phyloP scores from a whole-genome alignment of 1,140 invertebrate genomes.

The Adoxophyes honmai region DNA sequence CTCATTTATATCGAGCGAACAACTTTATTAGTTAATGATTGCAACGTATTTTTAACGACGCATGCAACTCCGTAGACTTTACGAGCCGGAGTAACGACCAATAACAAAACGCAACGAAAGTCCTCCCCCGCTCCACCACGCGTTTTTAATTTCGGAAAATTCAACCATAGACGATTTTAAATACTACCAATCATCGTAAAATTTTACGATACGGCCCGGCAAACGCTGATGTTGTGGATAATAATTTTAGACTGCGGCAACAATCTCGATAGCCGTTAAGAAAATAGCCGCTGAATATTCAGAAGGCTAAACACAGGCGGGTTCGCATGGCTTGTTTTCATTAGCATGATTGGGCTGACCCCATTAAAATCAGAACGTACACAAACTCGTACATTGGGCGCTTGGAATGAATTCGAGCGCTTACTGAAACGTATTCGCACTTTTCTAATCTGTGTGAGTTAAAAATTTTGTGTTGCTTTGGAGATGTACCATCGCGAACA shows the following conservation, averaged over 20 bases:
- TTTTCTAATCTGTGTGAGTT: conserved; percentile 11
- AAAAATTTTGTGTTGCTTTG: too few relatives aligned
- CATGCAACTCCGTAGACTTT: not conserved
- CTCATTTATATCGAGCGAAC: not conserved
- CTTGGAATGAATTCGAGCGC: conserved; percentile 19
- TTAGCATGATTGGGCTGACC: conserved; percentile 67
- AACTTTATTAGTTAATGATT: not conserved
- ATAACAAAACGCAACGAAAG: conserved; percentile 3
- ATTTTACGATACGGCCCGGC: conserved; percentile 23
- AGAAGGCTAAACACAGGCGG: conserved; percentile 48
- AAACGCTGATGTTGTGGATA: conserved; percentile 18
- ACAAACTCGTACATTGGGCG: conserved; percentile 22
- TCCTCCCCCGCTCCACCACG: not conserved
- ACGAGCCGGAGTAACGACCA: not conserved
- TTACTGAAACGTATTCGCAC: conserved; percentile 15
- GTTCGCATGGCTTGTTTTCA: conserved; percentile 63
- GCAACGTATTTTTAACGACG: conserved; percentile 7
- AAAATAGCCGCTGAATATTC: conserved; percentile 68
- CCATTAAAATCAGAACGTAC: conserved; percentile 48
- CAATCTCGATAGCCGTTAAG: conserved; percentile 59
- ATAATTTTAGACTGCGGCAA: conserved; percentile 48
- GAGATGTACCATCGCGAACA: too few relatives aligned
- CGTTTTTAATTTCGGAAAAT: conserved; percentile 2
- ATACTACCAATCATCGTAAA: conserved; percentile 19
- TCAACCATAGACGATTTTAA: not conserved